Percentiles rank a stretch among this genome's conserved stretches.
Evolutionary conservation across 1,140 invertebrate species (phyloP).

Genomic region (Sitophilus oryzae): DNA sequence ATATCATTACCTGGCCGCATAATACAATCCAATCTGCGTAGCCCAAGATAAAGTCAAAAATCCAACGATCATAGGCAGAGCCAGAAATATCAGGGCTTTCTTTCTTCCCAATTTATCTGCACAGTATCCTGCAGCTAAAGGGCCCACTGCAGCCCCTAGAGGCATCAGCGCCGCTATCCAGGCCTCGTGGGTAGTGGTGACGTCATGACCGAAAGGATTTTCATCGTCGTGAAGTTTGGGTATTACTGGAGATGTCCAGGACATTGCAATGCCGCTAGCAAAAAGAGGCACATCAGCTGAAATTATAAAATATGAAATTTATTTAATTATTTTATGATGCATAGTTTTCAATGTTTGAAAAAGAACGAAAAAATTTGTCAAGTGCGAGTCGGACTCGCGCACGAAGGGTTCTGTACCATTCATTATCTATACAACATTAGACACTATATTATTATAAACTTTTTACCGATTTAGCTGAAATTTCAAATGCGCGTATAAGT

Average conservation of each 20-base stretch:
- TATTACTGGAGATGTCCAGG: conserved; percentile 67
- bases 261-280: conserved; percentile 14
- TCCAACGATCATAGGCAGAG: conserved; percentile 22
- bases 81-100: conserved; percentile 46
- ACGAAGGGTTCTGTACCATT: no score
- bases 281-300: conserved; percentile 15
- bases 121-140: conserved; percentile 36
- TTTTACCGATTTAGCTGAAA: no score
- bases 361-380: no score
- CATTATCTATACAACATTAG: no score
- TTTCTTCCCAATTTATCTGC: conserved; percentile 47
- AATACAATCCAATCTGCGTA: conserved; percentile 10
- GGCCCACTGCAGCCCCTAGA: conserved; percentile 61
- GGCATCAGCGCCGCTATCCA: conserved; percentile 78
- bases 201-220: conserved; percentile 34
- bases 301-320: not conserved
- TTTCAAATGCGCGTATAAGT: no score
- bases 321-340: no score
- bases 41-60: conserved; percentile 15
- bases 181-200: conserved; percentile 53
- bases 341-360: no score
- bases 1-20: conserved; percentile 15
- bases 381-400: no score
- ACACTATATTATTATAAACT: no score
- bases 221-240: conserved; percentile 47